Percentiles rank a stretch among this genome's conserved stretches.
Conservation (phyloP, 1,140 invertebrate species). For the Tetragnatha versicolor region DNA sequence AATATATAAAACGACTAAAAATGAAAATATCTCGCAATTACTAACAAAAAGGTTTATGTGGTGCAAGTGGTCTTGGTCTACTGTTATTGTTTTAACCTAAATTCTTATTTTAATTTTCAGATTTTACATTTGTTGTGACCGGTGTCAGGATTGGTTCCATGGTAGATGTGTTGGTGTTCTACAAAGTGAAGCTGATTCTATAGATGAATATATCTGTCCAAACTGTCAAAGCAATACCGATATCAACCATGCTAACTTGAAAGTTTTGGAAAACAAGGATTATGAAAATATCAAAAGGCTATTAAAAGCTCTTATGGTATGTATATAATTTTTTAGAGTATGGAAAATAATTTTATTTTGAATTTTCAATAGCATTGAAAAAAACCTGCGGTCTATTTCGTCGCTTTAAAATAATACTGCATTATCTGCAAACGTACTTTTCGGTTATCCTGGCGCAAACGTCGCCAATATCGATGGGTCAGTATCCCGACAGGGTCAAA, state of each 20-base stretch:
- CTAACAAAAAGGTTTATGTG: not conserved
- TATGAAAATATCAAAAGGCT: slow-evolving; percentile 83
- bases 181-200: slow-evolving; percentile 90
- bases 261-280: slow-evolving; percentile 81
- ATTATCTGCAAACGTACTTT: too few relatives aligned
- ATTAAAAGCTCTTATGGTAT: slow-evolving; percentile 89
- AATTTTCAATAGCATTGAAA: too few relatives aligned
- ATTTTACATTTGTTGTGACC: slow-evolving; percentile 97
- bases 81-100: too few relatives aligned
- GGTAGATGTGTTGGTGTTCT: slow-evolving; percentile 95
- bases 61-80: not conserved
- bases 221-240: slow-evolving; percentile 89
- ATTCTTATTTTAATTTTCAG: slow-evolving; percentile 64
- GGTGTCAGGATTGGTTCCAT: slow-evolving; percentile 99
- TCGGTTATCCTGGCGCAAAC: too few relatives aligned
- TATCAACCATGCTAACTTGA: slow-evolving; percentile 89
- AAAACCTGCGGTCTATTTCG: too few relatives aligned
- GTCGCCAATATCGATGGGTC: too few relatives aligned
- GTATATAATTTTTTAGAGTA: too few relatives aligned
- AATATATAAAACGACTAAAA: not conserved
- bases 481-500: too few relatives aligned
- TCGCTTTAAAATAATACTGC: too few relatives aligned
- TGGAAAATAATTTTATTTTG: too few relatives aligned
- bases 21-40: too few relatives aligned
- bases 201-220: slow-evolving; percentile 96